Base-by-base conservation (phyloP, 2,888 invertebrate genomes). In the Stegophylla sp. region DNA sequence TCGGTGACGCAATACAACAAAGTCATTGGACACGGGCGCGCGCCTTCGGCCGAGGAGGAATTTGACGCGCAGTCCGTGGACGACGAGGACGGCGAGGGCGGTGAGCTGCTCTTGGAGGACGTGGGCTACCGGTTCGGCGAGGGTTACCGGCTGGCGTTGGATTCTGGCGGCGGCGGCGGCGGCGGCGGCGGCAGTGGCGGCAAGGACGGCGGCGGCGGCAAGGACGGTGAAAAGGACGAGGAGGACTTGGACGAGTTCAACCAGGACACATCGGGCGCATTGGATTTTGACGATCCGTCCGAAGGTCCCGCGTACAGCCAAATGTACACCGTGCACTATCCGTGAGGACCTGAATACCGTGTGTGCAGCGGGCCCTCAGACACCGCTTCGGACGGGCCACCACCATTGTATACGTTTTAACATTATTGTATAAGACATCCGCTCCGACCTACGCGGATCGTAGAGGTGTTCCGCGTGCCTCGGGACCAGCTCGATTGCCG, bases 211-310 rank as follows among this genome's bases (percentile, higher is more conserved):
- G 1, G 45, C 81, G 4, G 73, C 74, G 20, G 82, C n/a, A n/a
- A n/a, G n/a, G n/a, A n/a, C n/a, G n/a, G n/a, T n/a, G n/a, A 82
- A 9, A 69, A 83, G 75, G 83, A 84, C 43, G 82, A 83, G 20
- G 82, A 82, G 17, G 82, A 82, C 7, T 63, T 53, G 10, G 81
- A 82, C 59, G 83, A 83, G 43, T 83, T 82, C 72, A 66, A 79
- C 71, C 48, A 82, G 28, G 84, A 83, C 12, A 64, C 82, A 9
- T 82, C 82, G 23, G 56, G 53, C 13, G 82, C 77, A n/a, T n/a
- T n/a, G 13, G 83, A 84, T 3, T 34, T 34, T 7, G 82, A 83
- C 26, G 83, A 83, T 28, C 12, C 12, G 63, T 10, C 63, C 43
- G 17, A 48, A 28, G 83, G 82, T 63, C 83, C 83, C 63, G 84